These are phyloP conservation scores for Arremon brunneinucha DNA, from an alignment of 2,797 vertebrate species.

Conservation along the genomic window DNA sequence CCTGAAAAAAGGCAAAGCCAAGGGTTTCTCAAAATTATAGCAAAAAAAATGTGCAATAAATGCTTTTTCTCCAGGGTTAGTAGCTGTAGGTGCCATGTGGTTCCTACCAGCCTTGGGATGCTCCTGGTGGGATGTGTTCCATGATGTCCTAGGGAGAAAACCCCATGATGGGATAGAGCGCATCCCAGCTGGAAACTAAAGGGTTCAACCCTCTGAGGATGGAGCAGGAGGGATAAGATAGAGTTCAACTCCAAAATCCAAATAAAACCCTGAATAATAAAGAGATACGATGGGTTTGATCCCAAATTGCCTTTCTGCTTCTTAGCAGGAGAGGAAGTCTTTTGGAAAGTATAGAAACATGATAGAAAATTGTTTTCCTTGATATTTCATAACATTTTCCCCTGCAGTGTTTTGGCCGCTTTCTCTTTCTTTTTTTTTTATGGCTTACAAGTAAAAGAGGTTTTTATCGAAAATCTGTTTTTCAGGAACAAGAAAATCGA, in stretches of 20 bases:
- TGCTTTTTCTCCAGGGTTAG: rapidly evolving
- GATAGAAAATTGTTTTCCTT: conserved; percentile 27
- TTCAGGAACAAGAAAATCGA: conserved; percentile 52
- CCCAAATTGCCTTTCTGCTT: background rate
- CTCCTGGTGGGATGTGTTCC: background rate
- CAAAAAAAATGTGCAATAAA: background rate
- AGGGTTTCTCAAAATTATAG: background rate
- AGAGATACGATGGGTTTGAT: background rate
- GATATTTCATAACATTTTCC: conserved; percentile 49
- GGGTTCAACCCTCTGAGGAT: rapidly evolving
- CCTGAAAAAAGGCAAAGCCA: background rate
- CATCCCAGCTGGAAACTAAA: background rate
- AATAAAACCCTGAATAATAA: background rate
- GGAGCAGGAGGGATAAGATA: background rate
- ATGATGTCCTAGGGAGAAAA: background rate
- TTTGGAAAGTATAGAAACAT: conserved; percentile 10
- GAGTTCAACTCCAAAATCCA: background rate
- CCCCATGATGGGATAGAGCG: rapidly evolving
- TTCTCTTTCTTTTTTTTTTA: background rate
- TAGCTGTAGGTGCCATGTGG: rapidly evolving
- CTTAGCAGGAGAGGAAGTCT: background rate
- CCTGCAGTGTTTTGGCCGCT: background rate
- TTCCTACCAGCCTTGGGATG: background rate
- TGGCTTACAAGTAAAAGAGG: background rate
- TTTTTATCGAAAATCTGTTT: conserved; percentile 51